Evolutionary conservation across 1,140 invertebrate species (phyloP).

Genomic region (Euglossa dilemma): DNA sequence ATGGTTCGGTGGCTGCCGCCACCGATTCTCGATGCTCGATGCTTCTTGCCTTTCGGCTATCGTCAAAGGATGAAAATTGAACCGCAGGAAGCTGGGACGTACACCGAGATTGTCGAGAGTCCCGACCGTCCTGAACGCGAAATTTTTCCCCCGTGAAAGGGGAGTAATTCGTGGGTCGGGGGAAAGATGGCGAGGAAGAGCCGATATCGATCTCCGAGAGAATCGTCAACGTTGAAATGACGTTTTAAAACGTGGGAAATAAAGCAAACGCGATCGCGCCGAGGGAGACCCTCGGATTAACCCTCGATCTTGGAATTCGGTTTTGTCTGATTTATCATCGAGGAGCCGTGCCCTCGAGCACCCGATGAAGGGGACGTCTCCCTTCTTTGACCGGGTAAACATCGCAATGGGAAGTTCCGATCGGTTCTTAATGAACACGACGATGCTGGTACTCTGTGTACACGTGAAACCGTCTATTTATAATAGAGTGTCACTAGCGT

Average conservation of each 20-base stretch:
- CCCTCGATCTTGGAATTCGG: background rate
- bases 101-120: slow-evolving; percentile 3
- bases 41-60: slow-evolving; percentile 22
- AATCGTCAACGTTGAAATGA: background rate
- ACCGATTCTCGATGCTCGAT: slow-evolving; percentile 9
- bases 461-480: background rate
- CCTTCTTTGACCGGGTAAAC: background rate
- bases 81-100: slow-evolving; percentile 6
- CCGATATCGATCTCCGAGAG: background rate
- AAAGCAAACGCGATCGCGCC: too few relatives aligned
- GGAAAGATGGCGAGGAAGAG: background rate
- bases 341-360: background rate
- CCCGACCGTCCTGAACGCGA: background rate
- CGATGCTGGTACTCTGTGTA: background rate
- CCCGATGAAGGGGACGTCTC: background rate
- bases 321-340: too few relatives aligned
- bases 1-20: background rate
- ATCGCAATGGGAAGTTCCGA: background rate
- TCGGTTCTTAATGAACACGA: background rate
- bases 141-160: background rate
- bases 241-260: too few relatives aligned
- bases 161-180: background rate
- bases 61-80: slow-evolving; percentile 51
- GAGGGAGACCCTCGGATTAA: background rate
- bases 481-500: background rate